Percentiles rank a stretch among this genome's conserved stretches.
These are phyloP conservation scores for Sinocyclocheilus rhinocerous DNA, from an alignment of 2,113 vertebrate genomes.

Conservation along the genomic window DNA sequence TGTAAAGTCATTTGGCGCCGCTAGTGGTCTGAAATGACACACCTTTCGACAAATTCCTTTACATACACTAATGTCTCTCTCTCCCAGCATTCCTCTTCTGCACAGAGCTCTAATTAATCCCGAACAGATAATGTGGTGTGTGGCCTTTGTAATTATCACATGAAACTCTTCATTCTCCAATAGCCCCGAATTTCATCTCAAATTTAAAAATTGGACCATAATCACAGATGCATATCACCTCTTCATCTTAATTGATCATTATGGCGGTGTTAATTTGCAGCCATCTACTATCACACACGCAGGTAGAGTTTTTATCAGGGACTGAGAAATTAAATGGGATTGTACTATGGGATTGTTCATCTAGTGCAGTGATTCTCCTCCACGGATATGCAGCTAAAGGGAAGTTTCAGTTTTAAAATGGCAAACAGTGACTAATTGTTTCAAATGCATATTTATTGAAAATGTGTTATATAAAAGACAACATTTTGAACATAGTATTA, in stretches of 20 bases:
- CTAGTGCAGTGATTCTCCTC: neutral
- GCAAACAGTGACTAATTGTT: constrained; percentile 2
- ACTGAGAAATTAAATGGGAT: constrained; percentile 67
- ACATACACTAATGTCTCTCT: neutral
- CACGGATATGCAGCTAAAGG: neutral
- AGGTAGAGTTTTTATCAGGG: constrained; percentile 66
- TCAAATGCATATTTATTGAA: constrained; percentile 48
- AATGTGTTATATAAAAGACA: constrained; percentile 47
- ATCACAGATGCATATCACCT: constrained; percentile 67
- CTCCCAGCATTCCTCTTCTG: constrained; percentile 42
- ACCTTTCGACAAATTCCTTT: neutral
- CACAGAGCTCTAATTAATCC: constrained; percentile 42
- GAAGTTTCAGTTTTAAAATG: constrained; percentile 2
- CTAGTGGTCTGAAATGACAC: neutral
- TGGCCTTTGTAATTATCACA: constrained; percentile 65
- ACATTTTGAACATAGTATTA: constrained; percentile 23
- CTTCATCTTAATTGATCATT: constrained; percentile 76
- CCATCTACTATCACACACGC: constrained; percentile 70
- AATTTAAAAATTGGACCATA: constrained; percentile 56
- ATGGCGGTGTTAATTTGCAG: constrained; percentile 69
- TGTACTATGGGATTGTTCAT: constrained; percentile 60
- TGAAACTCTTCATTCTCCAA: constrained; percentile 46
- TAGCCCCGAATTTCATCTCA: constrained; percentile 33
- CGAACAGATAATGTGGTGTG: constrained; percentile 68
- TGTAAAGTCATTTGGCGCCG: neutral